Evolutionary conservation across 2,888 invertebrate species (phyloP).

Genomic region (Dolomedes plantarius): DNA sequence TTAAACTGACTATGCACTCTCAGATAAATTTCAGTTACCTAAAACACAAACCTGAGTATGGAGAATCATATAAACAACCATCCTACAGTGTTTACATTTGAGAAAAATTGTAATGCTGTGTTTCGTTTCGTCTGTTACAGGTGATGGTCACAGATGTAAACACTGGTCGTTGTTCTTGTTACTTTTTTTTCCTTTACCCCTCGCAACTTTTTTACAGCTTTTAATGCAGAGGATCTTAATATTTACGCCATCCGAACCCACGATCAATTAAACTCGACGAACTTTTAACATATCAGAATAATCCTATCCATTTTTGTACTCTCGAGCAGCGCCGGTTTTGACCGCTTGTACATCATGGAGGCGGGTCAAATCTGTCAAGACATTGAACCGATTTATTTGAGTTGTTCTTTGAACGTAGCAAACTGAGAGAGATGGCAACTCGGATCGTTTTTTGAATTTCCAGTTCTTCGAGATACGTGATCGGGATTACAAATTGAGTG

Average conservation of each 20-base stretch:
- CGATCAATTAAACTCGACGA: not conserved
- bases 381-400: constrained; percentile 18
- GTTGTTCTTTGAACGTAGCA: not conserved
- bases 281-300: not conserved
- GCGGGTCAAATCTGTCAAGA: constrained; percentile 16
- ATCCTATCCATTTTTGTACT: constrained; percentile 9
- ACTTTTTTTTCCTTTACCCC: no score
- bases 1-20: no score
- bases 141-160: no score
- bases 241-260: not conserved
- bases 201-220: no score
- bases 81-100: no score
- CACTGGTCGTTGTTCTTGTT: no score
- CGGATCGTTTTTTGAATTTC: constrained; percentile 12
- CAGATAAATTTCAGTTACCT: no score
- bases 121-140: no score
- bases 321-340: not conserved
- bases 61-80: no score
- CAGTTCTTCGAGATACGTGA: constrained; percentile 6
- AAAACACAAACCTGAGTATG: no score
- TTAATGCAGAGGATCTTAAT: not conserved
- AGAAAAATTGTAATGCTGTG: no score
- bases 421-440: constrained; percentile 7
- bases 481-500: not conserved
- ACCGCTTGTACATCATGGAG: constrained; percentile 12